These are phyloP conservation scores for Oscheius sp. DNA, from an alignment of 2,888 invertebrate genomes.

Conservation along the genomic window DNA sequence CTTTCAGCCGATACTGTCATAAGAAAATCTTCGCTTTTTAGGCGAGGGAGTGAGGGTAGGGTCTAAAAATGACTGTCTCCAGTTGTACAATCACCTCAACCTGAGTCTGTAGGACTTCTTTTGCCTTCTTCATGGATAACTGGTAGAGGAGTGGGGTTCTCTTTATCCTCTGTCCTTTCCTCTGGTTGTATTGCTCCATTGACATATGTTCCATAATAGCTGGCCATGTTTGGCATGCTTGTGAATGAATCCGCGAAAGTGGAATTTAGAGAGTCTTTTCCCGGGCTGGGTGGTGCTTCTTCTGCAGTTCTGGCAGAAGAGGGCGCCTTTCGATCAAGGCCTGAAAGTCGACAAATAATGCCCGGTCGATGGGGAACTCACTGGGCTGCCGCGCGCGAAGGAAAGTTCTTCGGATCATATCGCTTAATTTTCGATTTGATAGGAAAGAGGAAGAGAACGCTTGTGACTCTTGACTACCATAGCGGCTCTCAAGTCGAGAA, in stretches of 20 bases:
- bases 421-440: slow-evolving; percentile 44
- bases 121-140: slow-evolving; percentile 58
- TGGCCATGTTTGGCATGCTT: slow-evolving; percentile 12
- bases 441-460: slow-evolving; percentile 51
- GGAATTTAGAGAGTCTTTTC: slow-evolving; percentile 22
- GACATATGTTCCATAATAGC: not conserved
- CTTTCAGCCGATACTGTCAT: not conserved
- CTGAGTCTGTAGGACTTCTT: slow-evolving; percentile 35
- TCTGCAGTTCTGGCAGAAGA: slow-evolving; percentile 28
- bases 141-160: slow-evolving; percentile 41
- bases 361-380: slow-evolving; percentile 26
- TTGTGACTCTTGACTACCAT: slow-evolving; percentile 49
- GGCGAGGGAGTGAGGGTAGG: not conserved
- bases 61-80: not conserved
- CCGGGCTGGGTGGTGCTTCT: slow-evolving; percentile 16
- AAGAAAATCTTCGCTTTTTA: not conserved
- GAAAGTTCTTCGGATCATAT: slow-evolving; percentile 49
- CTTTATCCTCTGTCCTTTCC: not conserved
- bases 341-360: slow-evolving; percentile 2
- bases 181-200: slow-evolving; percentile 1
- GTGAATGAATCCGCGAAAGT: slow-evolving; percentile 31
- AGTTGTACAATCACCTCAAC: not conserved
- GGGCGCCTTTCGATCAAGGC: slow-evolving; percentile 30
- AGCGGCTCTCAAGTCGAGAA: slow-evolving; percentile 33
- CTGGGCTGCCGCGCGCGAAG: slow-evolving; percentile 39